Base-by-base conservation (phyloP, 64 coral and sea anemone species). In the Porites lutea region DNA sequence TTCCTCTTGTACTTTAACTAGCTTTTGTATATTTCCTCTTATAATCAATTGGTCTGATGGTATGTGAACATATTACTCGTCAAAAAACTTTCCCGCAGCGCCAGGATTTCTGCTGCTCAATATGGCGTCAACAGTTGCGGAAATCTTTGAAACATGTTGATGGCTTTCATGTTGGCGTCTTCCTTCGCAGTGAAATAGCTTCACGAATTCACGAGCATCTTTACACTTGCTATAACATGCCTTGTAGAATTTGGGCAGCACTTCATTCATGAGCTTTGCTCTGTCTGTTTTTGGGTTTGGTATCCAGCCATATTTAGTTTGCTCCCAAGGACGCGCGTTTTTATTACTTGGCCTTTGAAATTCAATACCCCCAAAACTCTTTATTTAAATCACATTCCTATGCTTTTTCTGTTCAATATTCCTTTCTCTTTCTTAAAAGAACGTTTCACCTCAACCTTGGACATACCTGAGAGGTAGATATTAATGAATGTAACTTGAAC, bases 221-320 rank as follows among this genome's bases (percentile, higher is more conserved):
- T 78, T 86, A 76, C 50, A 77, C 48, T 71, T 90, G 62, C 65
- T 37, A 92, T 84, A 86, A 71, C 90, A 92, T 77, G 90, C 54
- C 55, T 23, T 71, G 52, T 92, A 86, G 71, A 92, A 92, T 92
- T 92, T 86, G 52, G 90, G 81, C 50, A 86, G 90, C 67, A 92
- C 37, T 57, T 64, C 64, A 86, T 92, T 92, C 90, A 92, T 92
- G 82, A 92, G 86, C 90, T 66, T 92, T 92, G 78, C 79, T 92
- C 90, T 92, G 50, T 83, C 79, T 15, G 70, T 92, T 45, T 5
- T 92, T 62, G 80, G 80, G 3, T 61, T 77, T 72, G 79, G 90
- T 92, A 76, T 72, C 90, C 79, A 92, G 90, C 90, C 90, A 85
- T 84, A 84, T 92, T 92, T 92, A 19, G 65, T 74, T 58, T 74